Conservation (phyloP, 2,797 vertebrate genomes). For the Paguma larvata region DNA sequence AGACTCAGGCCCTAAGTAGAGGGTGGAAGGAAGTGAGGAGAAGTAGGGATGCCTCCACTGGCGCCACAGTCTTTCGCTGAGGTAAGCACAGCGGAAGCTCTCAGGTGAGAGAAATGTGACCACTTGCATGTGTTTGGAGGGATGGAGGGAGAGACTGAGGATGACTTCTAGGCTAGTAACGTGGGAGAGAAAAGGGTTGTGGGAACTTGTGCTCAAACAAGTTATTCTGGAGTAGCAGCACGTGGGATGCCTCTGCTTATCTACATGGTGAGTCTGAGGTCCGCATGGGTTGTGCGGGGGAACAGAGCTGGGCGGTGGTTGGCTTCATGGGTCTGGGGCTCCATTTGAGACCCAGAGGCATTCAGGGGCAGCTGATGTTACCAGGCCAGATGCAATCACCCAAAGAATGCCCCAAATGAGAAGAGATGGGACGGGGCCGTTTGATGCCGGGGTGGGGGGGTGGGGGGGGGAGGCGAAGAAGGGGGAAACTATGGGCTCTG, state of each 20-base stretch:
- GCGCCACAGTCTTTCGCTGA: background rate
- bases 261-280: background rate
- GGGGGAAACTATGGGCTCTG: background rate
- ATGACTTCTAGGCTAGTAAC: background rate
- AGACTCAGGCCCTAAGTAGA: background rate
- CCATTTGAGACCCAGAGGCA: background rate
- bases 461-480: no score
- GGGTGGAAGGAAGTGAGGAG: background rate
- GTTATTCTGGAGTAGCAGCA: background rate
- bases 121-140: background rate
- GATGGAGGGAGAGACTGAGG: background rate
- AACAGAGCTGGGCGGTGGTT: background rate
- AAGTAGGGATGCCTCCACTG: background rate
- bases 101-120: background rate
- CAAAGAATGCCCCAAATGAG: background rate
- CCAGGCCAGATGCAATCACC: background rate
- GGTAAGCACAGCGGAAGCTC: background rate
- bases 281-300: background rate
- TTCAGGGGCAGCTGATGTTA: background rate
- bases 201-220: background rate
- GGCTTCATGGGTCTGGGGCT: background rate
- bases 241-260: background rate
- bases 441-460: background rate
- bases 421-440: fast-evolving
- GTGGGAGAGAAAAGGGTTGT: background rate